Evolutionary conservation across 2,888 invertebrate genomes (phyloP).

Genomic region (Parascotia fuliginaria): DNA sequence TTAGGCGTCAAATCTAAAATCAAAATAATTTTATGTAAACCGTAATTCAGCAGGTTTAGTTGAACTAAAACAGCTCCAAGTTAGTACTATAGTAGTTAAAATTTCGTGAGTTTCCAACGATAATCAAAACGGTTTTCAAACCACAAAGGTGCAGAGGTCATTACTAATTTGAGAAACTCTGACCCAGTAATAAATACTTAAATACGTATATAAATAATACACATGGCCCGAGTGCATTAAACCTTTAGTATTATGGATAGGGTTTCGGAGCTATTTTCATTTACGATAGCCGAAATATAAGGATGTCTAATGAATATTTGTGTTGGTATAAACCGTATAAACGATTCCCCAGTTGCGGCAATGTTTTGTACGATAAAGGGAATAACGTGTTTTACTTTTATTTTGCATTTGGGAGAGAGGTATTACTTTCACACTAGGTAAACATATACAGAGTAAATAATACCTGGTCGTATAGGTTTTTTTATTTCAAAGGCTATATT

Average conservation of each 20-base stretch:
- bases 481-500: no score
- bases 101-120: no score
- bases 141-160: neutral
- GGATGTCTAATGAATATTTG: neutral
- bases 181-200: conserved; percentile 36
- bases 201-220: conserved; percentile 40
- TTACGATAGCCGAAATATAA: neutral
- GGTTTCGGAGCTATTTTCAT: neutral
- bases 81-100: no score
- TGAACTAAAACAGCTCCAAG: no score
- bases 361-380: neutral
- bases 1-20: no score
- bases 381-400: neutral
- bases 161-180: neutral
- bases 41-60: no score
- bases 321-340: neutral
- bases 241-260: conserved; percentile 19
- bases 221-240: conserved; percentile 33
- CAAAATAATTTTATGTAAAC: no score
- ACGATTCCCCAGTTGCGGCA: conserved; percentile 2
- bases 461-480: no score
- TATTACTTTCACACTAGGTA: neutral
- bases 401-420: neutral
- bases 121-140: neutral
- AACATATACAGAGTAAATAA: no score